Evolutionary conservation across 92 coral and sea anemone genomes (phyloP), one percentile per base, ranked within the genome.

Genomic region (Parazoanthus darwini): DNA sequence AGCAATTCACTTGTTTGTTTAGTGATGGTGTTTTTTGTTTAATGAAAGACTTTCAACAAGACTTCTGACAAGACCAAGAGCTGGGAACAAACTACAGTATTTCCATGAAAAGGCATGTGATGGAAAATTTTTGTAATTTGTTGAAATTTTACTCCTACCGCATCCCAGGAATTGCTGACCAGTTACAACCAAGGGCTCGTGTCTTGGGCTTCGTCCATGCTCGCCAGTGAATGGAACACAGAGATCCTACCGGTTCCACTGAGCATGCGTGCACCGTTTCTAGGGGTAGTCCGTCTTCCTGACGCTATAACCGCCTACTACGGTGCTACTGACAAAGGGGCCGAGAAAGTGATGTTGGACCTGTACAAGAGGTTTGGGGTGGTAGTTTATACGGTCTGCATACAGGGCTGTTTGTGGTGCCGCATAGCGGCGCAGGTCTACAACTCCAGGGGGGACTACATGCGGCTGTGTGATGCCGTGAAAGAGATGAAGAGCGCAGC

Each of bases 231-330:
- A 58, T 94, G 96, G 98, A 81, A 91, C 33, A 93, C 96, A 29
- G 98, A 94, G 85, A 90, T 92, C 8, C 91, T 94, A 15, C 92
- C 96, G 3, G 78, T 94, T 81, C 94, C 98, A 37, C 93, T 93
- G 58, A 90, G 94, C 77, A 94, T 94, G 96, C 94, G 94, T 44
- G 98, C 98, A 8, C 98, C 98, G 3, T 93, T 74, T 82, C 94
- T 93, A 93, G 92, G 94, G 22, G 87, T 91, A 20, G 80, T 94
- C 37, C 93, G 96, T 10, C 93, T 94, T 25, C 98, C 98, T 20
- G 29, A 66, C 18, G 92, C 85, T 37, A 56, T 94, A 50, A 78
- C 86, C 16, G 85, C 92, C 35, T 91, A 88, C 58, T 94, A 93
- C 59, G 96, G 96, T 51, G 89, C 96, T 16, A 94, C 94, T 15